Evolutionary conservation across 2,113 vertebrate genomes (phyloP), one percentile per base, ranked within the genome.

Genomic region (Daubentonia madagascariensis): DNA sequence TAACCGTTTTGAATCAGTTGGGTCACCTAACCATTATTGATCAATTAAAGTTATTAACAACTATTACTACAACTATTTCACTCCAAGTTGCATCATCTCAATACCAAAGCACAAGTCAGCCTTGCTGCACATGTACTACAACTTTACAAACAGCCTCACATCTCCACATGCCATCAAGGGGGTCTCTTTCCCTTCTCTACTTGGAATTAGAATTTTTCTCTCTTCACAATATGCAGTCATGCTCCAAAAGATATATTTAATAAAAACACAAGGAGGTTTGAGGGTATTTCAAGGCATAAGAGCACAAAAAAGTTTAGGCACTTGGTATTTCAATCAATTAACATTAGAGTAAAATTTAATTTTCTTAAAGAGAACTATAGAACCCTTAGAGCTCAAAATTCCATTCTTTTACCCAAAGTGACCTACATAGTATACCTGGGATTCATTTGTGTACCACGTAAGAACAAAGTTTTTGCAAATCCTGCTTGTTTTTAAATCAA

Each of bases 401-500:
- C 68, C 81, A 96, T 89, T 95, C 40, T 97, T 97, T 91, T 80
- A 91, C 73, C 70, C 85, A 63, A 94, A 98, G 61, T 84, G 83
- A 35, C 52, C 81, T 95, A 85, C 92, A 75, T 37, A 84, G 61
- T 2, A 3, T 84, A 52, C 80, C 70, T 86, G 91, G 83, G 73
- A 94, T 90, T 97, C 94, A 93, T 95, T 32, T 96, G 72, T 75
- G 22, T 37, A 75, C 48, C 85, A 89, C 40, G 35, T 65, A 96
- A 95, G 81, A 96, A 88, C 65, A 95, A 96, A 95, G 43, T 32
- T 72, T 95, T 96, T 95, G 78, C 76, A 96, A 96, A 89, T 88
- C 54, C 70, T 85, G 40, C 59, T 97, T 83, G 48, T 45, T 50
- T 88, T 81, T 73, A 96, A 97, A 87, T 45, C 6, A 8, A 70